Percentiles rank a stretch among this genome's conserved stretches.
Conservation (phyloP, 2,888 invertebrate genomes). For the Cheilosia variabilis region DNA sequence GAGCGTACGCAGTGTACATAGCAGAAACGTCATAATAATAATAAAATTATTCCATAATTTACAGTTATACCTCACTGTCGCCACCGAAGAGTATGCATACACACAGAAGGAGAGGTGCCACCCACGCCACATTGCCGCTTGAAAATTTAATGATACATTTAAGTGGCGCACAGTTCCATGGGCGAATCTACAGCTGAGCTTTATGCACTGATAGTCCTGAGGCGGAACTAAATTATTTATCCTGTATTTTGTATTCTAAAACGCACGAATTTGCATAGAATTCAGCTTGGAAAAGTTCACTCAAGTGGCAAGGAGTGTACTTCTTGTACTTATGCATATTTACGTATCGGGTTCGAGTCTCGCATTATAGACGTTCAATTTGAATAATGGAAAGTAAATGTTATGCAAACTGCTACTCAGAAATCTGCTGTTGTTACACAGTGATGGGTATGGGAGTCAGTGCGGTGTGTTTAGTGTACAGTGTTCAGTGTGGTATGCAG, state of each 20-base stretch:
- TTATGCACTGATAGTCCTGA: conserved; percentile 13
- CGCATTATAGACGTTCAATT: conserved; percentile 13
- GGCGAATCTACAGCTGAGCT: background rate
- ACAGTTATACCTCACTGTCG: conserved; percentile 20
- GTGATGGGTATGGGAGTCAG: conserved; percentile 1
- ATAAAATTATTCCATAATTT: conserved; percentile 69
- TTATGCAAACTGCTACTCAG: conserved; percentile 54
- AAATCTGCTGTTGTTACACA: conserved; percentile 35
- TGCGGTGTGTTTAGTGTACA: background rate
- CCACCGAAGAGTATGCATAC: background rate
- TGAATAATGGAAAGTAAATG: conserved; percentile 45
- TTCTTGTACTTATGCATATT: conserved; percentile 25
- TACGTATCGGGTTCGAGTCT: conserved; percentile 3
- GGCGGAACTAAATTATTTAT: conserved; percentile 67
- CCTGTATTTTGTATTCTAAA: conserved; percentile 58
- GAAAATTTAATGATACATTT: conserved; percentile 73
- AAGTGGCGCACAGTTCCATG: conserved; percentile 34
- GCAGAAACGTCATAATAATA: conserved; percentile 48
- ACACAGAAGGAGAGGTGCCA: background rate
- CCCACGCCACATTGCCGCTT: conserved; percentile 29
- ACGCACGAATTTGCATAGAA: conserved; percentile 57
- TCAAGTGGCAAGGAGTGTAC: conserved; percentile 38
- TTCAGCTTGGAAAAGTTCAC: conserved; percentile 38
- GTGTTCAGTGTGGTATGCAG: background rate
- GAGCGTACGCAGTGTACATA: conserved; percentile 11